Evolutionary conservation across 2,888 invertebrate species (phyloP).

Genomic region (Torymus aiolomorphi): DNA sequence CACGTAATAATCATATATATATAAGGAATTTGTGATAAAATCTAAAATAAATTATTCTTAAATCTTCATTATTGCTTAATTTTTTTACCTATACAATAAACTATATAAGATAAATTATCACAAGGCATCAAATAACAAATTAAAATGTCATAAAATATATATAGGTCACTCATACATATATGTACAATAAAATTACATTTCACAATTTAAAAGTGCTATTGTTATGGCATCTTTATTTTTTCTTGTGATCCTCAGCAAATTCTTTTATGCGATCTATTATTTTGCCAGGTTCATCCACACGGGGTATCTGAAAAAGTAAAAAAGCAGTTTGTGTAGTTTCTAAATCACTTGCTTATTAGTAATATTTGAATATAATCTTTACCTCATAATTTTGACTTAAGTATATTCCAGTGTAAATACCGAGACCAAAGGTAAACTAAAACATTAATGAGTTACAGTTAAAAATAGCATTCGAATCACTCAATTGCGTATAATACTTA

Average conservation of each 20-base stretch:
- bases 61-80: constrained; percentile 2
- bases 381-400: constrained; percentile 87
- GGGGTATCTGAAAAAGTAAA: constrained; percentile 82
- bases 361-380: constrained; percentile 55
- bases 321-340: background rate
- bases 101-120: constrained; percentile 27
- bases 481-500: background rate
- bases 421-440: constrained; percentile 83
- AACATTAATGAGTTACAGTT: constrained; percentile 64
- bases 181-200: constrained; percentile 42
- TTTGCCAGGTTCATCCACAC: constrained; percentile 88
- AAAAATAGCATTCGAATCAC: too few species aligned
- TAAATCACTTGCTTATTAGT: constrained; percentile 5
- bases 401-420: constrained; percentile 85
- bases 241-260: constrained; percentile 82
- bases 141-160: constrained; percentile 38
- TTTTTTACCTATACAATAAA: constrained; percentile 30
- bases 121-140: constrained; percentile 21
- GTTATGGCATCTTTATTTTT: constrained; percentile 73
- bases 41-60: constrained; percentile 45
- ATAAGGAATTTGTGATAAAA: constrained; percentile 38
- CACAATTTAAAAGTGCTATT: constrained; percentile 34
- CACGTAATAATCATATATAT: constrained; percentile 62
- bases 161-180: constrained; percentile 22
- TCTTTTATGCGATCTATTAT: constrained; percentile 84